Evolutionary conservation across 2,888 invertebrate species (phyloP), one percentile per base, ranked within the genome.

Genomic region (Marasmarcha lunaedactyla): DNA sequence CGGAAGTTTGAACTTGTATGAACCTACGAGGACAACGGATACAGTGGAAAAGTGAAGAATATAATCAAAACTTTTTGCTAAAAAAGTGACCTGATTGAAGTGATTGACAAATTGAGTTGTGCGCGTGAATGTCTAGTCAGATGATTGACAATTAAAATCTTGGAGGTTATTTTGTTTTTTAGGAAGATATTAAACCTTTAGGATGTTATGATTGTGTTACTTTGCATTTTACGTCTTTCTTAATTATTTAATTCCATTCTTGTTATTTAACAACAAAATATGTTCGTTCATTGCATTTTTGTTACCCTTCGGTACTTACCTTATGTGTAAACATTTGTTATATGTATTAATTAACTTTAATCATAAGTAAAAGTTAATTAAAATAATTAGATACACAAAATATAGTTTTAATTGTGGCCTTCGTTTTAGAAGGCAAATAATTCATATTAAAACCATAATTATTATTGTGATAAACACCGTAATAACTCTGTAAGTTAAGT

Each of bases 101-200:
- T n/a, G n/a, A n/a, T n/a, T n/a, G n/a, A n/a, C n/a, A n/a, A n/a
- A n/a, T n/a, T 20, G 20, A 20, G 20, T 20, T 20, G 65, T 55
- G 57, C 66, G 73, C 66, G 68, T 62, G 66, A 58, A 49, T 67
- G 74, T 78, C 78, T 78, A 78, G 78, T 78, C 78, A 78, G 51
- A 57, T 51, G 41, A 47, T 46, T 51, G 56, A 55, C 54, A 7
- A 50, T 51, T 51, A 7, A 20, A 5, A 5, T 20, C 20, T 20
- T 20, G 7, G 7, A 20, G 20, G 20, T 20, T 3, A 20, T 10
- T 12, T 34, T 13, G 14, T 35, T 34, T 35, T 26, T 42, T 36
- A 15, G 34, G 15, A 20, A 20, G 20, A n/a, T n/a, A n/a, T n/a
- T n/a, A n/a, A n/a, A 7, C 20, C 20, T 20, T 20, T 20, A 20